Evolutionary conservation across 35 echinoderm and acorn worm species (phyloP), one percentile per base, ranked within the genome.

Genomic region (Apostichopus parvimensis): DNA sequence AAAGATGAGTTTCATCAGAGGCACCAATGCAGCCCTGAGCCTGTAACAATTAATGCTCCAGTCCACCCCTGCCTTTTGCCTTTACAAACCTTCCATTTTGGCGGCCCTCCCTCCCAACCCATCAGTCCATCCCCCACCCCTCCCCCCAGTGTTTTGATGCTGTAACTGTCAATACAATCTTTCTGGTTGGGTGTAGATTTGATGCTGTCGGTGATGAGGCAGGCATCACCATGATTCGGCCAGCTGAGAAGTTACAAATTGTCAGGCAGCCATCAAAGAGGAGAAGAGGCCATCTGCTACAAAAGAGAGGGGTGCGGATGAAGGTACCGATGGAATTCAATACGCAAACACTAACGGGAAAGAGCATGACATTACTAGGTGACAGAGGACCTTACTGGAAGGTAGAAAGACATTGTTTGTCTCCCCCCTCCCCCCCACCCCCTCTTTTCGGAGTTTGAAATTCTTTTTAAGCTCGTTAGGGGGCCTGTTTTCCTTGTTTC

Each of bases 361-460:
- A 87, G 12, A 94, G 93, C 58, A 92, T 98, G 90, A 79, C 90
- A 12, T 78, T 98, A 6, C 81, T 98, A 17, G 94, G 95, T 23
- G 91, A 94, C 60, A 90, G 93, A 57, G 97, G 97, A 64, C 97
- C 97, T n/a, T 92, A 96, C 57, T 98, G 97, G 97, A 96, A 95
- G 95, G 97, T 98, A 65, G 71, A 8, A n/a, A 45, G 4, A 45
- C 34, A 45, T 45, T 45, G 34, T 45, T 45, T 45, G 0, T 45
- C 34, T 45, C 28, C 28, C 28, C 1, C 1, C 28, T 1, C 28
- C 28, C 28, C 28, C 28, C 28, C 24, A 25, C 28, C 28, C 28
- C 28, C 28, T 34, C 28, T 34, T 34, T 34, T 2, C 1, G n/a
- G 28, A 34, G 28, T 34, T 34, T 34, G 28, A 34, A 15, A 2